phyloP scores from a whole-genome alignment of 2,888 invertebrate genomes.

The Linyphia triangularis region DNA sequence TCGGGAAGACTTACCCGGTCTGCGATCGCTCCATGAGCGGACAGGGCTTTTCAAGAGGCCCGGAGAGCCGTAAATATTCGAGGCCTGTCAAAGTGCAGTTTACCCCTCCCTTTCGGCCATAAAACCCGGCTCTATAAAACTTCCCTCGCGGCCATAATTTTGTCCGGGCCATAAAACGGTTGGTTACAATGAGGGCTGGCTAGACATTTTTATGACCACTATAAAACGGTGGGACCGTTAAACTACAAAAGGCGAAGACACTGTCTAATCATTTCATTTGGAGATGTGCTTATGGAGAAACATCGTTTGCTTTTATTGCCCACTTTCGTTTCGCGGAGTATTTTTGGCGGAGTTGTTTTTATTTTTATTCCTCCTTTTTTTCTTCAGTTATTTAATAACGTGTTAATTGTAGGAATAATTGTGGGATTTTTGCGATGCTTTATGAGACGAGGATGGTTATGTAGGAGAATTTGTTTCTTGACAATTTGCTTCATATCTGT shows the following conservation, averaged over 20 bases:
- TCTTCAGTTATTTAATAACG: conserved; percentile 48
- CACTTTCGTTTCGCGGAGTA: conserved; percentile 17
- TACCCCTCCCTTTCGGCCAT: conserved; percentile 76
- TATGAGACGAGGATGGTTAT: no score
- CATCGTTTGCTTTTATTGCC: conserved; percentile 67
- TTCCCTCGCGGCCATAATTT: conserved; percentile 76
- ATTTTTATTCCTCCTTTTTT: conserved; percentile 9
- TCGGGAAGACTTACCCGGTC: conserved; percentile 49
- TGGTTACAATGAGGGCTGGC: conserved; percentile 50
- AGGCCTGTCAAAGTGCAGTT: conserved; percentile 73
- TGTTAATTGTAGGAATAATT: conserved; percentile 50
- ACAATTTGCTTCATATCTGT: background rate
- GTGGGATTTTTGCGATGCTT: background rate
- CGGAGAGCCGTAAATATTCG: conserved; percentile 76
- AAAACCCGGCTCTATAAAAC: conserved; percentile 76
- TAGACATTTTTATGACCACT: conserved; percentile 75
- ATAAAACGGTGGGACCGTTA: conserved; percentile 71
- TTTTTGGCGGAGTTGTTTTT: conserved; percentile 27
- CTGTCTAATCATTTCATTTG: conserved; percentile 71
- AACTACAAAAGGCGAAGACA: conserved; percentile 71
- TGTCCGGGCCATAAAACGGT: conserved; percentile 72
- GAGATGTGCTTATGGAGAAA: conserved; percentile 29
- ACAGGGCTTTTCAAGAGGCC: conserved; percentile 68
- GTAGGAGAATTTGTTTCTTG: conserved; percentile 21
- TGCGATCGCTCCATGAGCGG: conserved; percentile 47